These are phyloP conservation scores for Physocephala rufipes DNA, from an alignment of 2,888 invertebrate species.

Conservation along the genomic window DNA sequence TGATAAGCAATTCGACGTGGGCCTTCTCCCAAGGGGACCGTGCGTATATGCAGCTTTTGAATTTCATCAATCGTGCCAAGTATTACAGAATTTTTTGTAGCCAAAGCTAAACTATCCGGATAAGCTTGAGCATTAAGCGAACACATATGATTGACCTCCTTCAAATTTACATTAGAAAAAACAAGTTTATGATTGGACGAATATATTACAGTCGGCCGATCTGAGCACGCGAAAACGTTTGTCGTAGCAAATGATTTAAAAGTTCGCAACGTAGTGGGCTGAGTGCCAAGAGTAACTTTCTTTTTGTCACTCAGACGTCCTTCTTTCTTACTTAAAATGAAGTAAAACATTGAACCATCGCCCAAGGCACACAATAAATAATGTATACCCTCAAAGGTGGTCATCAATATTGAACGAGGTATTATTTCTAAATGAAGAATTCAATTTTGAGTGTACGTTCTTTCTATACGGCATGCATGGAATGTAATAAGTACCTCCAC, in stretches of 20 bases:
- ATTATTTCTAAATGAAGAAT: constrained; percentile 79
- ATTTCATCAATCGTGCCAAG: constrained; percentile 99
- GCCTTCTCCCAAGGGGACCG: constrained; percentile 93
- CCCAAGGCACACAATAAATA: constrained; percentile 93
- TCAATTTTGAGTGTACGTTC: not conserved
- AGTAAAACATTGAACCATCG: constrained; percentile 98
- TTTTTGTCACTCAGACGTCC: constrained; percentile 88
- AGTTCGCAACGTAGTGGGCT: constrained; percentile 91
- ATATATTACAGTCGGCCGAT: constrained; percentile 98
- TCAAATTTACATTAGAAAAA: constrained; percentile 96
- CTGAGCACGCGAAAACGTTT: constrained; percentile 98
- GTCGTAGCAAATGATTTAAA: constrained; percentile 91
- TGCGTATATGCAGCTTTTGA: constrained; percentile 96
- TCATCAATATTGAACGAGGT: constrained; percentile 93
- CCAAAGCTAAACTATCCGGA: constrained; percentile 77
- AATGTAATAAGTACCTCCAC: constrained; percentile 72
- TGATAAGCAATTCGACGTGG: constrained; percentile 95
- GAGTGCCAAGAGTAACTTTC: constrained; percentile 96
- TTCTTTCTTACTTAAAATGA: constrained; percentile 79
- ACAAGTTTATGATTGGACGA: constrained; percentile 98
- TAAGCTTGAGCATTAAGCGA: constrained; percentile 95
- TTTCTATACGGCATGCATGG: constrained; percentile 26
- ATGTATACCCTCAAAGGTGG: constrained; percentile 90
- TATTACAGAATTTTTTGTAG: constrained; percentile 69
- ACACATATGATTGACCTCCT: constrained; percentile 98